Evolutionary conservation across 2,888 invertebrate species (phyloP).

Genomic region (Dynastes maya): DNA sequence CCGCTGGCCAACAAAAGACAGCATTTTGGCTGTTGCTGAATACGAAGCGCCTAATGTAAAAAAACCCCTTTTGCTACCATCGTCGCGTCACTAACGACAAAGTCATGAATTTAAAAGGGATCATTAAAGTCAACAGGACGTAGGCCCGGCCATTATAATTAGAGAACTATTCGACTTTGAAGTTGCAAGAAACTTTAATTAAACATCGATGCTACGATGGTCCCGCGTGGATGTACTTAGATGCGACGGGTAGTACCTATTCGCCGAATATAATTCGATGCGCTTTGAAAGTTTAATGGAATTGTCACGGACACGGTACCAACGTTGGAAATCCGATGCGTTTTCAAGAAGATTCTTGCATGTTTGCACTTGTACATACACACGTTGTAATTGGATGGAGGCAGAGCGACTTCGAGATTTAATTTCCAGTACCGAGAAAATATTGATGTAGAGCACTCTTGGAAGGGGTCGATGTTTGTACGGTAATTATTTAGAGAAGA

Average conservation of each 20-base stretch:
- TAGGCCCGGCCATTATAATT: constrained; percentile 22
- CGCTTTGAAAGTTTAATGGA: constrained; percentile 28
- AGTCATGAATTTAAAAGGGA: constrained; percentile 34
- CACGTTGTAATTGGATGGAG: too few species aligned
- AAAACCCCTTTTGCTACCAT: neutral
- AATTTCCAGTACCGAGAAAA: too few species aligned
- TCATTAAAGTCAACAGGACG: constrained; percentile 29
- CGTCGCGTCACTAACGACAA: neutral
- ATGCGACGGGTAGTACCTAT: neutral
- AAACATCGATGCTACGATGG: constrained; percentile 32
- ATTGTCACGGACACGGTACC: neutral
- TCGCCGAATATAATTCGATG: constrained; percentile 9
- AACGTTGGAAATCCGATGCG: neutral
- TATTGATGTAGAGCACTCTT: too few species aligned
- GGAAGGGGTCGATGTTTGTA: too few species aligned
- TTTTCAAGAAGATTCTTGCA: neutral
- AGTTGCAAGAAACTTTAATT: constrained; percentile 42
- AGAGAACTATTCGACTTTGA: constrained; percentile 36
- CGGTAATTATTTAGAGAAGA: too few species aligned
- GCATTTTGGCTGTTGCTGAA: too few species aligned
- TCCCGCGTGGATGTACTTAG: neutral
- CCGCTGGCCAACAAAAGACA: too few species aligned
- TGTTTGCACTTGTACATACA: neutral
- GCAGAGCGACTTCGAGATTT: too few species aligned
- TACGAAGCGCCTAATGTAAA: neutral